Evolutionary conservation across 2,113 vertebrate species (phyloP), one percentile per base, ranked within the genome.

Genomic region (Pitta sordida): DNA sequence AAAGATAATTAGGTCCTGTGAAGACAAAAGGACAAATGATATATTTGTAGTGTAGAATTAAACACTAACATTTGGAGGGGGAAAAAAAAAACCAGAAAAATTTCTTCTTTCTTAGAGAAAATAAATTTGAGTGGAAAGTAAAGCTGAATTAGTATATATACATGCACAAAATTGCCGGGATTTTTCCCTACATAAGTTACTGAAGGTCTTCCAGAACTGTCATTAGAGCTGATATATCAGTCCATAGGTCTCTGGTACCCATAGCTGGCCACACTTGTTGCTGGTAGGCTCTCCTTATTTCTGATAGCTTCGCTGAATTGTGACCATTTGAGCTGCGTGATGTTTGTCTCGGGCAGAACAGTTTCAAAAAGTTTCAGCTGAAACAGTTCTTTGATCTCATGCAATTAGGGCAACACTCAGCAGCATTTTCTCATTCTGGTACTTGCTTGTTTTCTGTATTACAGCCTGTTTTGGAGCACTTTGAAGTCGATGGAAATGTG

Each of bases 401-500:
- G 58, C 86, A 87, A 95, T 94, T 89, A 95, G 39, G 51, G 49
- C 43, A 68, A 81, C 89, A 53, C 74, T 65, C 29, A 81, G 78
- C 91, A 58, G 75, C 92, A 64, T 87, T 94, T 96, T 84, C 83
- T 91, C 77, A 18, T 94, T 81, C 84, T 82, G 77, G 60, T 83
- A 5, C 62, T 64, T 68, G 69, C 75, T 70, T 90, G 75, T 91
- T 96, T 94, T 80, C 67, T 2, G 51, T n/a, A 51, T 91, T 78
- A 30, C 77, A 46, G 90, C 60, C 83, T 88, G 56, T 48, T 88
- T 67, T 69, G 63, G 77, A 93, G 92, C 73, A 86, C 92, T 93
- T 96, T 93, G 94, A 96, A 96, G 93, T 95, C 27, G 22, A 90
- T 90, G 86, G 95, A 93, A 95, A 94, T 90, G 79, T 88, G 65